A percentile compares a stretch with the other conserved stretches of the same genome.
Conservation (phyloP, 2,113 vertebrate genomes). For the Nerophis ophidion region DNA sequence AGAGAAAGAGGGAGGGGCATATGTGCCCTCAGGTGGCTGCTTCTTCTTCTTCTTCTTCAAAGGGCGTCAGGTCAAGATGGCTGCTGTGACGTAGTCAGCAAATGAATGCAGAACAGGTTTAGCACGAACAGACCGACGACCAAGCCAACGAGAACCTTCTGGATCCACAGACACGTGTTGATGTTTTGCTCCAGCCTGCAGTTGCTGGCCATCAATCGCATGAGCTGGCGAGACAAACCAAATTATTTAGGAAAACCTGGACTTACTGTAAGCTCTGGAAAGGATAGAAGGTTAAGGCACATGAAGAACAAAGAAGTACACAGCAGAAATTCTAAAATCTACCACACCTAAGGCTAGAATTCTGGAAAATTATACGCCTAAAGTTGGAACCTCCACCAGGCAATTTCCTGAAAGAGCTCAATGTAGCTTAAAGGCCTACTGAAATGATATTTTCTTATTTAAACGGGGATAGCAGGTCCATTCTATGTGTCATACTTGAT, state of each 20-base stretch:
- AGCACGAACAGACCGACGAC: conserved; percentile 75
- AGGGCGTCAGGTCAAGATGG: conserved; percentile 39
- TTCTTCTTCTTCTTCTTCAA: too few species aligned
- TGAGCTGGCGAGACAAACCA: conserved; percentile 71
- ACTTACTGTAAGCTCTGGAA: too few species aligned
- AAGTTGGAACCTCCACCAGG: too few species aligned
- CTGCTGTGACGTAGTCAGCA: conserved; percentile 38
- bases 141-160: conserved; percentile 80
- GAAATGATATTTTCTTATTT: too few species aligned
- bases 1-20: neutral
- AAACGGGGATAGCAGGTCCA: too few species aligned
- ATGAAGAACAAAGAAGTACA: neutral
- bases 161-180: conserved; percentile 82
- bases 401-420: too few species aligned
- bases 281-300: too few species aligned
- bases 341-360: too few species aligned
- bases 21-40: conserved; percentile 10
- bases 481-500: too few species aligned
- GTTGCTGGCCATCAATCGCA: conserved; percentile 75
- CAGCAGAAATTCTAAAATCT: too few species aligned
- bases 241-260: neutral
- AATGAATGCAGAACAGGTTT: conserved; percentile 74
- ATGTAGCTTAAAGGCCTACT: too few species aligned
- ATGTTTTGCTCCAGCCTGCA: conserved; percentile 84
- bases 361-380: too few species aligned